Evolutionary conservation across 2,888 invertebrate genomes (phyloP), one percentile per base, ranked within the genome.

Genomic region (Nysson spinosus): DNA sequence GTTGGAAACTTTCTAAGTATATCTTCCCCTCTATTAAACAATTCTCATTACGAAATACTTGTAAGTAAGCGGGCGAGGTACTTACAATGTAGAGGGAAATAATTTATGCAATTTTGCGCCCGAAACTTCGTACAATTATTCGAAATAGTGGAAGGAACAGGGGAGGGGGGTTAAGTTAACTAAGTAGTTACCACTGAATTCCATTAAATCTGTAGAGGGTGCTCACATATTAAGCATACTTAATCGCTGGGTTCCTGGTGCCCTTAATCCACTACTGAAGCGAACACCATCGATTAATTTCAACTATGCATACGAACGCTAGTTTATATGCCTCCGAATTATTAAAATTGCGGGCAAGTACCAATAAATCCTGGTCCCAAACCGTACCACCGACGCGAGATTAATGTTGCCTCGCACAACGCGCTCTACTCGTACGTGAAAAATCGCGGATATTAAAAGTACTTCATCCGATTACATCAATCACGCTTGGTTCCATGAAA

Each of bases 271-370:
- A 28, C 16, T 56, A n/a, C 26, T 28, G 42, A 42, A 43, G 20
- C 12, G 42, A 9, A 52, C 62, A 35, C 32, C 28, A 37, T 69
- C 54, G 64, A 69, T 69, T 69, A 57, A 57, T 63, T 62, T 49
- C 39, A 40, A 61, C 30, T 28, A 9, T 39, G 4, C 14, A 19
- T 30, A n/a, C 44, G 50, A 58, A 50, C 39, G 46, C 12, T 17
- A 24, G 52, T 58, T 44, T 58, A 30, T 39, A 32, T 14, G 37
- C 37, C 28, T 17, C 37, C n/a, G 37, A 34, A 58, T 61, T 55
- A 61, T 61, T 61, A 47, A 55, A 61, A 58, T 54, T 20, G 16
- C 43, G 1, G 19, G 16, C 14, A 30, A 44, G 26, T 22, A 17
- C 19, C 24, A 14, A 44, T 39, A 58, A 63, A 42, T 56, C 47